Evolutionary conservation across 2,888 invertebrate species (phyloP).

Genomic region (Calameuta idolon): DNA sequence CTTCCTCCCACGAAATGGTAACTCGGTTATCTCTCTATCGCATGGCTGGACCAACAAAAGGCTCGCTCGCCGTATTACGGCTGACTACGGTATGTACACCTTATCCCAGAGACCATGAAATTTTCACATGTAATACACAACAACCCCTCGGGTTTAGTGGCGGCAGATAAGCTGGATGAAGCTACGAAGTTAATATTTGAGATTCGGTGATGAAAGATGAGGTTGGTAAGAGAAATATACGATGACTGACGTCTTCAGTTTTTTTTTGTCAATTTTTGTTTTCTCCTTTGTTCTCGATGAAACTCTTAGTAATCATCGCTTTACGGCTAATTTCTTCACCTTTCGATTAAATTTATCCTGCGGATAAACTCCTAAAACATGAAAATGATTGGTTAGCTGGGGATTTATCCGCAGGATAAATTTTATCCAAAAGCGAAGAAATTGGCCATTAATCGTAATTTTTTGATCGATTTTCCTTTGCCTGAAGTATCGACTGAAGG

Average conservation of each 20-base stretch:
- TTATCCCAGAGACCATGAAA: not conserved
- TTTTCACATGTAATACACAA: not conserved
- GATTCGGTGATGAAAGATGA: not conserved
- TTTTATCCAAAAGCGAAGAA: too few relatives aligned
- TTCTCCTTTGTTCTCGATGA: not conserved
- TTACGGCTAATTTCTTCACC: too few relatives aligned
- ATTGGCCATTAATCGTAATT: too few relatives aligned
- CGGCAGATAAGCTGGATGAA: not conserved
- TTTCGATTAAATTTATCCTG: too few relatives aligned
- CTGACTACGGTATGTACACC: not conserved
- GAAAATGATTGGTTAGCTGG: too few relatives aligned
- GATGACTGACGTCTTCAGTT: not conserved
- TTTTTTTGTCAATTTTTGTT: not conserved
- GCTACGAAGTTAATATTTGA: not conserved
- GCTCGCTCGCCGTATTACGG: not conserved
- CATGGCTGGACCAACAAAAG: constrained; percentile 4
- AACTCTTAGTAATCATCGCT: too few relatives aligned
- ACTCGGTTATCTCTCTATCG: constrained; percentile 5
- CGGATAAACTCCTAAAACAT: too few relatives aligned
- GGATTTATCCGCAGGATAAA: too few relatives aligned
- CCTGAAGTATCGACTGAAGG: not conserved
- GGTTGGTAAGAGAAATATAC: not conserved
- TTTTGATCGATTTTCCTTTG: not conserved
- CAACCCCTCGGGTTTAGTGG: not conserved
- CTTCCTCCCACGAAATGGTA: not conserved